Evolutionary conservation across 2,113 vertebrate genomes (phyloP), one percentile per base, ranked within the genome.

Genomic region (Setophaga kirtlandii): DNA sequence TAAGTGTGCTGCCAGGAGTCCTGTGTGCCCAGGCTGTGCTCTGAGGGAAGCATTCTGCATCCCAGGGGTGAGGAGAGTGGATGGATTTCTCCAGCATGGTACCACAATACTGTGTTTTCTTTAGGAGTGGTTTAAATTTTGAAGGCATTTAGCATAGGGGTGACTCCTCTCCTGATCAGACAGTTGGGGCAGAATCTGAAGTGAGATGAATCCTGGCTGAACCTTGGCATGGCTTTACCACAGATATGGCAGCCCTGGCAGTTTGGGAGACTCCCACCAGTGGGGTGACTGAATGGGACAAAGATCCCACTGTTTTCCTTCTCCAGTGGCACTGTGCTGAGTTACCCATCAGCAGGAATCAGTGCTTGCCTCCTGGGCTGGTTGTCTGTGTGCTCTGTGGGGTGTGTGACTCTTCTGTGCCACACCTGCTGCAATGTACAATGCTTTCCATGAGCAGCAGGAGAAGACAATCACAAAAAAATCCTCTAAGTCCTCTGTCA

Each of bases 81-180:
- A 12, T 6, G 11, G 25, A 39, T 42, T 52, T 9, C 52, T 81
- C 31, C 11, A 39, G 33, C 56, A 58, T 2, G 12, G 25, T 20
- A 31, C 37, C 0, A 0, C 21, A 46, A 28, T 15, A 12, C 2
- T 2, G 3, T 15, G 3, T 70, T 55, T 59, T 55, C 27, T 77
- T 67, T 3, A 60, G 39, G 39, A 50, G 7, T 21, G 75, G 10
- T 75, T 79, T 65, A n/a, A 49, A 56, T 78, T 87, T 71, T 47
- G 46, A 50, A 46, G 27, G 12, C 14, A 23, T 62, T 73, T 93
- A 86, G 31, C 23, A 23, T 13, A 30, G 33, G 22, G 37, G 10
- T 55, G 6, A 33, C 39, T 83, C 35, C 27, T 78, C 7, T 35
- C 80, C 15, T 59, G 21, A 33, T 14, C 13, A 31, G 9, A 19